These are phyloP conservation scores for Labeo catla DNA, from an alignment of 2,113 vertebrate species.

Conservation along the genomic window DNA sequence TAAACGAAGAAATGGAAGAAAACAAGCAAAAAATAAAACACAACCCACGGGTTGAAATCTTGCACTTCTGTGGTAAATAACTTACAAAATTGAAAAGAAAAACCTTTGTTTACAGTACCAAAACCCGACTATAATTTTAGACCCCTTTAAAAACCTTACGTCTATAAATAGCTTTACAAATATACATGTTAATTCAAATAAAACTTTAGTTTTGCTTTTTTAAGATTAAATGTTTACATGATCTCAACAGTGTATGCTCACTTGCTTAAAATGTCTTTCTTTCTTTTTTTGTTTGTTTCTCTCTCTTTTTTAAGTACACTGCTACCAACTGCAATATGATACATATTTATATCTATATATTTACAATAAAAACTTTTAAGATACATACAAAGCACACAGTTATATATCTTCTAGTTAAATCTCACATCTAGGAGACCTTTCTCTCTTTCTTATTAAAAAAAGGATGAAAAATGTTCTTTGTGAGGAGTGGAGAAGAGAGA, in stretches of 20 bases:
- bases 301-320: slow-evolving; percentile 75
- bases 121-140: slow-evolving; percentile 77
- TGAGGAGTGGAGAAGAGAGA: slow-evolving; percentile 39
- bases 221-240: slow-evolving; percentile 78
- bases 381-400: slow-evolving; percentile 75
- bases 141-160: slow-evolving; percentile 83
- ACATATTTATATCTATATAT: slow-evolving; percentile 86
- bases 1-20: slow-evolving; percentile 71
- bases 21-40: slow-evolving; percentile 70
- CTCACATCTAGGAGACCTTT: slow-evolving; percentile 49
- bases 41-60: slow-evolving; percentile 70
- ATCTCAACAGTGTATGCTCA: slow-evolving; percentile 84
- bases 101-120: slow-evolving; percentile 81
- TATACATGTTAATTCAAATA: slow-evolving; percentile 91
- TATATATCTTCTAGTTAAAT: slow-evolving; percentile 49
- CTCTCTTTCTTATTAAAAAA: slow-evolving; percentile 32
- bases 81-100: slow-evolving; percentile 83
- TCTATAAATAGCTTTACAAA: slow-evolving; percentile 99
- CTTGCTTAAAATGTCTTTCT: slow-evolving; percentile 73
- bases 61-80: slow-evolving; percentile 89
- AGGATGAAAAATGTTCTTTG: slow-evolving; percentile 43
- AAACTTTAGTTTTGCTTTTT: slow-evolving; percentile 81
- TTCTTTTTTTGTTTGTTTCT: slow-evolving; percentile 52
- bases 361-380: slow-evolving; percentile 81
- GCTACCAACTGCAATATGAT: slow-evolving; percentile 79